phyloP scores from a whole-genome alignment of 64 coral and sea anemone species.

The Pocillopora verrucosa region DNA sequence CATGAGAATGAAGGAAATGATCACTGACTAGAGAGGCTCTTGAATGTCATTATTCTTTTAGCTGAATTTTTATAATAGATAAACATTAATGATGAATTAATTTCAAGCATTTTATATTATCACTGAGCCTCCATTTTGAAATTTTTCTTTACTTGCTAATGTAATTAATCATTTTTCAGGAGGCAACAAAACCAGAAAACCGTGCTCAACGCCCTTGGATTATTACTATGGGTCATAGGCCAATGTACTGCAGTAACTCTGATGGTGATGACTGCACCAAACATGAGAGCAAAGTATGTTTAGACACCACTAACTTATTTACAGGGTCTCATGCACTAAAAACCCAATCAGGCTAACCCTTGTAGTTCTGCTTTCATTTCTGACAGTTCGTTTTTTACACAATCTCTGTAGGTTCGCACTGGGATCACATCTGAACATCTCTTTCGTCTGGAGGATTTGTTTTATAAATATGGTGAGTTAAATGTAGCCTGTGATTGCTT shows the following conservation, averaged over 20 bases:
- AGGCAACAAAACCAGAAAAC: conserved; percentile 81
- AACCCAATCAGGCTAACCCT: background rate
- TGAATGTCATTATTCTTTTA: no score
- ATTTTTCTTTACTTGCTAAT: no score
- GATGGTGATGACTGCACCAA: conserved; percentile 81
- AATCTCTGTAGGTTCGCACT: conserved; percentile 54
- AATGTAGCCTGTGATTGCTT: background rate
- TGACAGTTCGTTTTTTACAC: background rate
- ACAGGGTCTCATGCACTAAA: conserved; percentile 41
- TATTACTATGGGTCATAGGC: conserved; percentile 89
- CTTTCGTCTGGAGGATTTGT: conserved; percentile 74
- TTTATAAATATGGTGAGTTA: conserved; percentile 89
- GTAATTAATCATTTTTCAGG: conserved; percentile 27
- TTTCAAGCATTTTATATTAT: no score
- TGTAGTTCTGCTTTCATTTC: no score
- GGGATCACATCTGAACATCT: conserved; percentile 70
- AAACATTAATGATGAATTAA: no score
- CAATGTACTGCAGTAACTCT: conserved; percentile 95
- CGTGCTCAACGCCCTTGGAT: conserved; percentile 85
- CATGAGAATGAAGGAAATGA: no score
- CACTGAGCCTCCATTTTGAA: no score
- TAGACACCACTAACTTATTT: conserved; percentile 66
- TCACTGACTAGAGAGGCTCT: no score
- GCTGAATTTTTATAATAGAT: no score
- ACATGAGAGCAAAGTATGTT: conserved; percentile 71